A percentile compares a stretch with the other conserved stretches of the same genome.
phyloP scores from a whole-genome alignment of 2,113 vertebrate genomes.

The Brienomyrus brachyistius region DNA sequence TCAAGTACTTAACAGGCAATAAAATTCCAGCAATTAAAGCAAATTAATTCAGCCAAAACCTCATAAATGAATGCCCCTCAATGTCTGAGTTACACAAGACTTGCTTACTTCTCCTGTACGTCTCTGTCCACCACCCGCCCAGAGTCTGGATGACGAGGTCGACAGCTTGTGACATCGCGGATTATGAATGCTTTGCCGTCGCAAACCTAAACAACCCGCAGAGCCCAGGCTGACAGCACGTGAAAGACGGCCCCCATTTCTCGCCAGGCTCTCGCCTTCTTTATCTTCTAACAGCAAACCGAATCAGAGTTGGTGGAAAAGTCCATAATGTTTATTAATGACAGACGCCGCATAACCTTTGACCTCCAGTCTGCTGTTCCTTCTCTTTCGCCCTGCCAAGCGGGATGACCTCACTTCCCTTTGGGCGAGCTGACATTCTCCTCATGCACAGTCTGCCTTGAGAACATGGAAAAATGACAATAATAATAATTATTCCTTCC shows the following conservation, averaged over 20 bases:
- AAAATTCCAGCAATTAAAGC: background rate
- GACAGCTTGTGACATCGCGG: background rate
- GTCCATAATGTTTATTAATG: background rate
- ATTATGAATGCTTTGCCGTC: background rate
- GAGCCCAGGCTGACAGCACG: background rate
- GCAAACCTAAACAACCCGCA: background rate
- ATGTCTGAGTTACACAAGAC: background rate
- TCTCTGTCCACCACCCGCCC: background rate
- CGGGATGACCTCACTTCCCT: conserved; percentile 51
- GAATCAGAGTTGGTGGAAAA: background rate
- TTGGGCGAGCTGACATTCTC: conserved; percentile 31
- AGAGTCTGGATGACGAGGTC: background rate
- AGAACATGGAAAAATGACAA: conserved; percentile 34
- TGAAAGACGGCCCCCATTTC: background rate
- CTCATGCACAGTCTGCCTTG: conserved; percentile 40
- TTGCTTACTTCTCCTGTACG: background rate
- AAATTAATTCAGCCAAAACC: background rate
- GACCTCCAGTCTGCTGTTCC: conserved; percentile 34
- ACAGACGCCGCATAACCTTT: conserved; percentile 26
- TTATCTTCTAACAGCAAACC: background rate
- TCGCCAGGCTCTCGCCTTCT: background rate
- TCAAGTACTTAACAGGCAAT: background rate
- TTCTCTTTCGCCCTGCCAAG: conserved; percentile 24
- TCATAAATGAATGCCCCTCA: background rate
- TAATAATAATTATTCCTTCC: conserved; percentile 59